Base-by-base conservation (phyloP, 2,888 invertebrate genomes). In the Netelia virgata region DNA sequence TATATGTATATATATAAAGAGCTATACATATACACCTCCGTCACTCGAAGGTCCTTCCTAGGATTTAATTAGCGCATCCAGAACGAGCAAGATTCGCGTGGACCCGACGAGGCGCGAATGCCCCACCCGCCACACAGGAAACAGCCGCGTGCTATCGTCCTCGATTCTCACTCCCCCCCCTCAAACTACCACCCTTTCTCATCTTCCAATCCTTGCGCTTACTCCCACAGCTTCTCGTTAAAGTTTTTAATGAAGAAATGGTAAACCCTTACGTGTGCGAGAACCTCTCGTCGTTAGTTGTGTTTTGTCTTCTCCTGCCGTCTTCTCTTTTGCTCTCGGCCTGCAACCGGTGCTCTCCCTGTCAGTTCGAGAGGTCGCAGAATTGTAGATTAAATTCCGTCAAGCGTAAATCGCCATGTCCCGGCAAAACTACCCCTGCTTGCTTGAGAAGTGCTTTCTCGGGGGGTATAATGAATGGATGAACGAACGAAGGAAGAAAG, bases 21-120 rank as follows among this genome's bases (percentile, higher is more conserved):
- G 10, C 16, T 57, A 57, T 69, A 69, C n/a, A 57, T 63, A 72
- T 81, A 73, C 63, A 69, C 47, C 53, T 61, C 69, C 47, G 77
- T 81, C 63, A 83, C 83, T 84, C 87, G 86, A 87, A 89, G 90
- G 87, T 88, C 87, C 88, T 85, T 82, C 86, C 88, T 88, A 88
- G 89, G 90, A 91, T 91, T 92, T 92, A 92, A 92, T 91, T 92
- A 91, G 90, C 88, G 88, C 89, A 90, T 91, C 91, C 90, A 89
- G 89, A 87, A 88, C 87, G 88, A 89, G 90, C 11, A 84, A 88
- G 88, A 91, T 91, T 89, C 89, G 84, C 84, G 85, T 87, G 81
- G 77, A 81, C 77, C n/a, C 81, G 68, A 77, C 81, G 84, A 81
- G 66, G 76, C 83, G 76, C 70, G 73, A 76, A 76, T 18, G 6